A percentile compares a stretch with the other conserved stretches of the same genome.
Evolutionary conservation across 1,140 invertebrate genomes (phyloP).

Genomic region (Plectrocnemia conspersa): DNA sequence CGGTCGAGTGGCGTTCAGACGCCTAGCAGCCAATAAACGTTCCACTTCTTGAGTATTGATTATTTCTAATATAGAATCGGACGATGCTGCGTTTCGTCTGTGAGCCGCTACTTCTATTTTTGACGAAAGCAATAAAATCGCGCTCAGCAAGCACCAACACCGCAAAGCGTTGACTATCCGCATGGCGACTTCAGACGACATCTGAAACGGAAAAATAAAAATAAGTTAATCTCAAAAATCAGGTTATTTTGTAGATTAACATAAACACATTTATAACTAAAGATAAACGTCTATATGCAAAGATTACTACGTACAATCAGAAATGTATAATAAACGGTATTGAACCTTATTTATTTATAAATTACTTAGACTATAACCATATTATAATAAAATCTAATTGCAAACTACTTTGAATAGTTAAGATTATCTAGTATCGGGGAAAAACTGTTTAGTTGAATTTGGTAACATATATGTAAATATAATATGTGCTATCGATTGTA

Average conservation of each 20-base stretch:
- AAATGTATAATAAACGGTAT: no score
- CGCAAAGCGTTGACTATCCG: background rate
- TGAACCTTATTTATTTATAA: no score
- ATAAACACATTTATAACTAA: constrained; percentile 3
- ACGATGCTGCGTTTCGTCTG: constrained; percentile 16
- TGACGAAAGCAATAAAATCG: background rate
- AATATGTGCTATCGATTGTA: no score
- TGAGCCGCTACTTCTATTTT: constrained; percentile 10
- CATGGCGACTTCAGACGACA: background rate
- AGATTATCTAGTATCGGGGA: no score
- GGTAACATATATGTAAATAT: no score
- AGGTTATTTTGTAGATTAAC: no score
- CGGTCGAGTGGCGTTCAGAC: constrained; percentile 39
- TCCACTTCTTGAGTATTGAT: constrained; percentile 56
- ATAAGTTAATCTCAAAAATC: no score
- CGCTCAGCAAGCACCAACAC: constrained; percentile 6
- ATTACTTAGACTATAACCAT: no score
- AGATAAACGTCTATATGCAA: background rate
- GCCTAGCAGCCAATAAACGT: constrained; percentile 48
- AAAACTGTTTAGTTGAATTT: no score
- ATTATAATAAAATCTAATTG: no score
- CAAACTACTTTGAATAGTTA: no score
- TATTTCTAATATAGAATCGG: constrained; percentile 56
- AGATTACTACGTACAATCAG: no score
- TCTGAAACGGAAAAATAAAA: constrained; percentile 17